These are phyloP conservation scores for Caiman crocodilus DNA, from an alignment of 2,797 vertebrate genomes.

Conservation along the genomic window DNA sequence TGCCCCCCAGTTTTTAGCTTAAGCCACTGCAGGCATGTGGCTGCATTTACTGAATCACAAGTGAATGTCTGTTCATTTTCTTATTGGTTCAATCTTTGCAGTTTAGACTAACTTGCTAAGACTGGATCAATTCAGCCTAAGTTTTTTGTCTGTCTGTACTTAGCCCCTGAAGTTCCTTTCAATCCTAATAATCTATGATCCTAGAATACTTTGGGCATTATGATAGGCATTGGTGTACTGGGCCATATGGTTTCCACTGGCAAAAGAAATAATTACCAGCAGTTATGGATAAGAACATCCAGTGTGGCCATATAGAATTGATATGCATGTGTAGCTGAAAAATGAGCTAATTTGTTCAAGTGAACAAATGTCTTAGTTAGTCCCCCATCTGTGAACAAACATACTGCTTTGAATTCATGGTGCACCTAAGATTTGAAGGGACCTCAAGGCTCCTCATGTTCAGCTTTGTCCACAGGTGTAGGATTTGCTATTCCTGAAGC, in stretches of 20 bases:
- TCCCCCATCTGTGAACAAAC: neutral
- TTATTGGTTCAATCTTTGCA: too few relatives aligned
- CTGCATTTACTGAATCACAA: too few relatives aligned
- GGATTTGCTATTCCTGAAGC: too few relatives aligned
- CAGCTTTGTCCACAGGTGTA: too few relatives aligned
- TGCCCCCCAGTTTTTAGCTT: too few relatives aligned
- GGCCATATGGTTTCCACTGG: neutral
- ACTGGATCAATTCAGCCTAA: too few relatives aligned
- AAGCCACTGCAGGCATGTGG: too few relatives aligned
- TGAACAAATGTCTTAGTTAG: neutral
- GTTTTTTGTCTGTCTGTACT: too few relatives aligned
- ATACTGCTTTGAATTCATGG: neutral
- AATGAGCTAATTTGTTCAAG: neutral
- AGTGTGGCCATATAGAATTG: neutral
- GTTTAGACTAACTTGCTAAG: too few relatives aligned
- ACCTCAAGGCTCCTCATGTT: too few relatives aligned
- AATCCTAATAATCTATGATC: rapidly evolving
- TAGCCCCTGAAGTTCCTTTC: too few relatives aligned
- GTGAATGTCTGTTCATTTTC: too few relatives aligned
- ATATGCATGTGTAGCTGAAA: neutral
- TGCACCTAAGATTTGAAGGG: neutral
- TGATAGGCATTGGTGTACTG: neutral
- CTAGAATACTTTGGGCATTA: neutral
- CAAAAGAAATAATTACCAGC: neutral
- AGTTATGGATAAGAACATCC: neutral